phyloP scores from a whole-genome alignment of 2,113 vertebrate species.

The Calidris pugnax region DNA sequence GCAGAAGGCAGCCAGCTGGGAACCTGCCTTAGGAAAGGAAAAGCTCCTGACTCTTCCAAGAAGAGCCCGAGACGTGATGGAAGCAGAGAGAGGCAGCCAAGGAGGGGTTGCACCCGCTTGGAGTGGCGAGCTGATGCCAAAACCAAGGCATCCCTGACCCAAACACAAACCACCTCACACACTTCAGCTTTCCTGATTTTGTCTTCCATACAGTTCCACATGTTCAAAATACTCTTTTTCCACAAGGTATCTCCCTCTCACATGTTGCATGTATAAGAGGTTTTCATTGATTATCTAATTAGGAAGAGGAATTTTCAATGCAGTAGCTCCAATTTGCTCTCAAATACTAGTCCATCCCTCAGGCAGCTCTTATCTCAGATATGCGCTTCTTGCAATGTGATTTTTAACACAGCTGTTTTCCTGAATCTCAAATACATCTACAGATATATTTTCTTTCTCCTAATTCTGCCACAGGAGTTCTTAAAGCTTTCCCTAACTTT shows the following conservation, averaged over 20 bases:
- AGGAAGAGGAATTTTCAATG: background rate
- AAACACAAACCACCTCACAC: background rate
- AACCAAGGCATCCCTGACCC: background rate
- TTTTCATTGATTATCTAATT: background rate
- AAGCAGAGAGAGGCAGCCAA: background rate
- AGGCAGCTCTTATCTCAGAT: background rate
- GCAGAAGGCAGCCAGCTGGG: background rate
- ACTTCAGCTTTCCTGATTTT: background rate
- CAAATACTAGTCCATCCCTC: background rate
- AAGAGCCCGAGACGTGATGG: accelerated
- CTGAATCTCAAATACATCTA: background rate
- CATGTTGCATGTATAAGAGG: accelerated
- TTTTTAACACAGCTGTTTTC: background rate
- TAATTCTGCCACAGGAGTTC: background rate
- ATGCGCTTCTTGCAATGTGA: background rate
- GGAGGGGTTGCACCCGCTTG: accelerated
- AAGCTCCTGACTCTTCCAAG: background rate
- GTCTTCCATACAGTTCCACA: background rate
- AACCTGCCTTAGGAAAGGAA: background rate
- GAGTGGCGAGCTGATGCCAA: background rate
- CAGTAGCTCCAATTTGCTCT: background rate
- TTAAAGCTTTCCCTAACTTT: background rate
- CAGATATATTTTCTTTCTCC: background rate
- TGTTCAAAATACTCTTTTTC: background rate
- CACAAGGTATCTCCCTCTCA: background rate